Evolutionary conservation across 2,797 vertebrate genomes (phyloP).

Genomic region (Picus viridis): DNA sequence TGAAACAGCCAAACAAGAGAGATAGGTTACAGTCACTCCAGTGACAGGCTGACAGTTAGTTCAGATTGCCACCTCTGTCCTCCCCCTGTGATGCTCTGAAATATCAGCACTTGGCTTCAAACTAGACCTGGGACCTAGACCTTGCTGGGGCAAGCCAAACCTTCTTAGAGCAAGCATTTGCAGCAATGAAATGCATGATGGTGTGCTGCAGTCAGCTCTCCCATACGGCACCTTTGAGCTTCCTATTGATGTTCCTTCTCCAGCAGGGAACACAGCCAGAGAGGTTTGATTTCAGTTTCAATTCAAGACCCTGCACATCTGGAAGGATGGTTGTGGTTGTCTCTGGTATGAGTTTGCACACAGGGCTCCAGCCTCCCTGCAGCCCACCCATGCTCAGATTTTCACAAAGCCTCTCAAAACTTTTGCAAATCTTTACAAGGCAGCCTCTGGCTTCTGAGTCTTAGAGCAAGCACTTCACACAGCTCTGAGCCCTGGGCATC

Average conservation of each 20-base stretch:
- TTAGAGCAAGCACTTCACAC: neutral
- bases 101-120: neutral
- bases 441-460: constrained; percentile 1
- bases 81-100: neutral
- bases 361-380: neutral
- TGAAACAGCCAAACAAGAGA: neutral
- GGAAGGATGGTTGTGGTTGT: neutral
- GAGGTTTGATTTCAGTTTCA: neutral
- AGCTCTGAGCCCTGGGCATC: constrained; percentile 22
- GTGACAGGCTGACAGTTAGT: neutral
- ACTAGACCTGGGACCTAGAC: neutral
- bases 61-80: neutral
- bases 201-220: neutral
- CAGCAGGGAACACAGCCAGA: neutral
- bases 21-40: neutral
- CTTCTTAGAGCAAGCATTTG: neutral
- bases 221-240: neutral
- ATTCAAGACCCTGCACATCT: neutral
- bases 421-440: neutral
- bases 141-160: neutral
- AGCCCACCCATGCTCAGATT: neutral
- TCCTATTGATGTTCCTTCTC: neutral
- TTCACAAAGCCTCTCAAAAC: neutral
- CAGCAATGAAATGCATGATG: neutral
- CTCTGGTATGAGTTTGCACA: fast-evolving